Base-by-base conservation (phyloP, 2,797 vertebrate genomes). In the Malacoctenus gilli region DNA sequence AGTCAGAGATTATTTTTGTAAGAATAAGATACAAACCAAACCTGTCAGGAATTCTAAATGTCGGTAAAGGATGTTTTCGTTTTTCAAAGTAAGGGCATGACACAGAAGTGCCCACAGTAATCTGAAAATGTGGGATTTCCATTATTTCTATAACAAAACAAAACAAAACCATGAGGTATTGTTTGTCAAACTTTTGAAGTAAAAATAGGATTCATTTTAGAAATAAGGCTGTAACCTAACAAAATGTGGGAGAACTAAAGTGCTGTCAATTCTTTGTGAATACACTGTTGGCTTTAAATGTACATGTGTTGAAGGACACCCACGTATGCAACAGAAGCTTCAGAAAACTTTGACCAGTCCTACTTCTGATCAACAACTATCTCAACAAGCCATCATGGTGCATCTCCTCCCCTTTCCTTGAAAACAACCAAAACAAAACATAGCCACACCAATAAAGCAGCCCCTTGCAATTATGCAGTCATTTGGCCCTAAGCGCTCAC, bases 401-500 rank as follows among this genome's bases (percentile, higher is more conserved):
- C n/a, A n/a, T 79, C 72, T 72, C 65, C 62, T 64, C 52, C 41
- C 19, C 59, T 59, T 54, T 49, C 32, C 59, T 85, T 83, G 50
- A 84, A 84, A 85, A 82, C 65, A 69, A 72, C 76, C 59, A 75
- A 85, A 82, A 80, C 75, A 85, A 83, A 89, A 81, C 82, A 78
- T 35, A 51, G 52, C 36, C 58, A 79, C 72, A 80, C 79, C 77
- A 77, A 72, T n/a, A 79, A 83, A 82, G 71, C 72, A 82, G 60
- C 75, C 80, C 72, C 73, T 69, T 77, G 65, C 70, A 85, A 84
- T 89, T 85, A 85, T 77, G 74, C 75, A 80, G 72, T 80, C 72
- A 84, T 86, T 89, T 80, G 72, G 70, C 84, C 73, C 51, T 84
- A 76, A 84, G 80, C 77, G 81, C 64, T 81, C 72, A 81, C 88